Evolutionary conservation across 2,113 vertebrate genomes (phyloP).

Genomic region (Poecile atricapillus): DNA sequence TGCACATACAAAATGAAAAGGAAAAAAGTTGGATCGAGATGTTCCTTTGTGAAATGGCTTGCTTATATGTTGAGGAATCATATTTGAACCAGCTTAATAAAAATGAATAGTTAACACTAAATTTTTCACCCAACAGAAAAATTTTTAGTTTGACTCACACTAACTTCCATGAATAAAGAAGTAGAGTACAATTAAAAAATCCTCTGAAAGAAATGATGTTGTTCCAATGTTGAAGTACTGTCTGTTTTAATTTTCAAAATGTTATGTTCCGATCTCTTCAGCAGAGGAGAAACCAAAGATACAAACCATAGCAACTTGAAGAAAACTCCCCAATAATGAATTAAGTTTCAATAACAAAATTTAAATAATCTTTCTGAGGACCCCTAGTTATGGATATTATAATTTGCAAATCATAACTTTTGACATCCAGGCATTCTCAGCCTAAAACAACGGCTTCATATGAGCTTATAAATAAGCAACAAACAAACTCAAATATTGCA

Average conservation of each 20-base stretch:
- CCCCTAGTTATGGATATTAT: not conserved
- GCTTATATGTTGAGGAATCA: not conserved
- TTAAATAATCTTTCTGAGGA: not conserved
- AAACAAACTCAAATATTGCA: constrained; percentile 63
- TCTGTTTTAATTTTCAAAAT: not conserved
- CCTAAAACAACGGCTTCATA: not conserved
- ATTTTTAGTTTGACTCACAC: not conserved
- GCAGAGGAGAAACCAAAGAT: not conserved
- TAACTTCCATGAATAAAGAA: not conserved
- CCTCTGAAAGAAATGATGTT: not conserved
- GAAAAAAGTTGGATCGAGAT: not conserved
- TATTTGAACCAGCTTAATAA: not conserved
- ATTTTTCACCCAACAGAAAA: not conserved
- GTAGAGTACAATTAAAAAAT: not conserved
- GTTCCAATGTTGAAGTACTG: not conserved
- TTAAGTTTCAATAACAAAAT: not conserved
- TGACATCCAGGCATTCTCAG: not conserved
- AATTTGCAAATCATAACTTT: not conserved
- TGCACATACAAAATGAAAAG: not conserved
- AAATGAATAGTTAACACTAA: not conserved
- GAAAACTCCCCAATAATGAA: not conserved
- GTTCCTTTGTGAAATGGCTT: not conserved
- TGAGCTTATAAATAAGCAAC: constrained; percentile 52
- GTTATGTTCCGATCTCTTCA: not conserved
- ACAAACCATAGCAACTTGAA: not conserved